Evolutionary conservation across 2,888 invertebrate species (phyloP), one percentile per base, ranked within the genome.

Genomic region (Dermolepida albohirtum): DNA sequence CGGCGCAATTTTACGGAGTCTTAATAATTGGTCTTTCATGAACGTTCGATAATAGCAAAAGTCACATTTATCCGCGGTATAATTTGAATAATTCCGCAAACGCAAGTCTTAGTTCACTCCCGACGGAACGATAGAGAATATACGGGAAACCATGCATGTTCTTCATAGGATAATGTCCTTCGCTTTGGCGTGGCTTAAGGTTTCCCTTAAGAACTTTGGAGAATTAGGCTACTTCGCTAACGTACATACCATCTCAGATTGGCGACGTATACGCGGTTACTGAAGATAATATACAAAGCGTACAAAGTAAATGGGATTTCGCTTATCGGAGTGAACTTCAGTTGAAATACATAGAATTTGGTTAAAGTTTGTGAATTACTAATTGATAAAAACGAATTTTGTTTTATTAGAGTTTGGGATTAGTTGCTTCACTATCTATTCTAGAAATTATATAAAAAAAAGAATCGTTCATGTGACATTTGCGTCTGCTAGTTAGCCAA

Each of bases 171-270:
- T 72, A 65, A 66, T 68, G 67, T 70, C 59, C 64, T 66, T 55
- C 67, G 64, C 67, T 70, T 70, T 69, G 66, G 65, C 47, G 57
- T 64, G 70, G 72, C 70, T 72, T 72, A 72, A 63, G 67, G 54
- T 64, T 70, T 67, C 55, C n/a, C 65, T 57, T 64, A 64, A 67
- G 66, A 69, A 66, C 65, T 69, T 67, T 72, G 64, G 64, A 50
- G 70, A 62, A 70, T 67, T 72, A 55, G 59, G 59, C 59, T 44
- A 64, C 51, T 62, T 64, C 68, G 64, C 22, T 17, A 41, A 43
- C 1, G 43, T 57, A 6, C 43, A 34, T 10, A 7, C 8, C 69
- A 71, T 43, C 41, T 57, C 43, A 27, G 27, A 43, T 43, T 43
- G 43, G 16, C 57, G 57, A 57, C 57, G 41, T 27, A 43, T 7